Evolutionary conservation across 2,113 vertebrate species (phyloP).

Genomic region (Chitala chitala): DNA sequence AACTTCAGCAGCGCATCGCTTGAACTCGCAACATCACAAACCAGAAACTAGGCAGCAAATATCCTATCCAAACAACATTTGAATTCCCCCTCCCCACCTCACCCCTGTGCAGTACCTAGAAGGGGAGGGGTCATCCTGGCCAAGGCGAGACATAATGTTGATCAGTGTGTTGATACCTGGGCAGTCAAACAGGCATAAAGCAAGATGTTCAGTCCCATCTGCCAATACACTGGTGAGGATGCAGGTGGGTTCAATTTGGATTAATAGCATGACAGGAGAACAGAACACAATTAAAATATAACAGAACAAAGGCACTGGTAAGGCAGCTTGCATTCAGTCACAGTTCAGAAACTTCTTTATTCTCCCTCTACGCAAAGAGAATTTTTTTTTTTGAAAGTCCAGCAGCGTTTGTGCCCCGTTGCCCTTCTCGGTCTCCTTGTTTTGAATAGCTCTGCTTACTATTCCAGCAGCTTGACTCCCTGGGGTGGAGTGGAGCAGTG

Average conservation of each 20-base stretch:
- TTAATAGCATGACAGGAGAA: no score
- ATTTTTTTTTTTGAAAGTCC: no score
- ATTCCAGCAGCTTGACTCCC: neutral
- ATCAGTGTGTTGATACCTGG: slow-evolving; percentile 97
- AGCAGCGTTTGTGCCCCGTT: neutral
- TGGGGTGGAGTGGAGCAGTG: no score
- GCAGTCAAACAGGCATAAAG: slow-evolving; percentile 22
- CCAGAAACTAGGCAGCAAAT: neutral
- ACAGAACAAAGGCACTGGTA: no score
- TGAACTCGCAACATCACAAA: no score
- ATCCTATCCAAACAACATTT: neutral
- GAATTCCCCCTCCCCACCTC: neutral
- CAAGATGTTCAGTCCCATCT: neutral
- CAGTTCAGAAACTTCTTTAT: no score
- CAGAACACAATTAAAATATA: no score
- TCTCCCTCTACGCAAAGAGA: no score
- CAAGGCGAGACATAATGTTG: slow-evolving; percentile 99
- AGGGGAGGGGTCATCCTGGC: slow-evolving; percentile 95
- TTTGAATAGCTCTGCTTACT: neutral
- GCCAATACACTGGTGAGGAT: neutral
- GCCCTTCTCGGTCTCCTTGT: neutral
- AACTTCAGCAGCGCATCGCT: no score
- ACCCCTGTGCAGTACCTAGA: slow-evolving; percentile 73
- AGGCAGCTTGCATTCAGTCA: no score
- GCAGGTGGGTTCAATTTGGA: neutral